These are phyloP conservation scores for Phrynocephalus guinanensis DNA, from an alignment of 2,797 vertebrate genomes.

Conservation along the genomic window DNA sequence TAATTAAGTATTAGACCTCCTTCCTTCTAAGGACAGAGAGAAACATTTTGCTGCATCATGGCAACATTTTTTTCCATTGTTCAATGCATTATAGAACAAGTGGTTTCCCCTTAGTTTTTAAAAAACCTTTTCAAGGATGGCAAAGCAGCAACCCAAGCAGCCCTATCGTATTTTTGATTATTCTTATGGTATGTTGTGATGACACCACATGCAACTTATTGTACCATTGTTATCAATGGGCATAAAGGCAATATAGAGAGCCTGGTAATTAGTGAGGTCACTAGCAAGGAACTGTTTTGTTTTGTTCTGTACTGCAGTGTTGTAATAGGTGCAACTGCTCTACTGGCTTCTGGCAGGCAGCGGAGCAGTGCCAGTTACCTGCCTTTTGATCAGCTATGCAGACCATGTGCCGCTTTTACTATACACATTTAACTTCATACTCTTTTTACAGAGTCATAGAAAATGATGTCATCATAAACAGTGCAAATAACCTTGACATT, in stretches of 20 bases:
- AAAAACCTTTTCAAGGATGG: not conserved
- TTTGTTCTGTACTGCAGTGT: accelerated
- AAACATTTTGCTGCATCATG: too few species aligned
- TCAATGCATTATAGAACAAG: not conserved
- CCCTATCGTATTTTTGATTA: not conserved
- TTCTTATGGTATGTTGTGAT: not conserved
- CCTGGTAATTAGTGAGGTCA: not conserved
- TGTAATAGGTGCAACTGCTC: not conserved
- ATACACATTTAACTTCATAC: constrained; percentile 71
- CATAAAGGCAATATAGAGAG: not conserved
- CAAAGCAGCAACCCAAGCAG: not conserved
- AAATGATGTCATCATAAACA: constrained; percentile 71
- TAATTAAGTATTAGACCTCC: too few species aligned
- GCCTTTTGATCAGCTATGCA: constrained; percentile 63
- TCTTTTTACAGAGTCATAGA: constrained; percentile 70
- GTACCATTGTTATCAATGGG: not conserved
- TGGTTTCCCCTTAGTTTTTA: not conserved
- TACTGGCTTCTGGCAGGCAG: constrained; percentile 22
- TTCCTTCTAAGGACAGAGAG: too few species aligned
- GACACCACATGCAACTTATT: not conserved
- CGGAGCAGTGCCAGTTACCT: constrained; percentile 35
- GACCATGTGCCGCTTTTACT: constrained; percentile 66
- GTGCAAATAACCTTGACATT: constrained; percentile 63
- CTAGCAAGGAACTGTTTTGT: not conserved
- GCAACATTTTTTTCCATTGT: not conserved